phyloP scores from a whole-genome alignment of 2,888 invertebrate species.

The Synanthedon tipuliformis region DNA sequence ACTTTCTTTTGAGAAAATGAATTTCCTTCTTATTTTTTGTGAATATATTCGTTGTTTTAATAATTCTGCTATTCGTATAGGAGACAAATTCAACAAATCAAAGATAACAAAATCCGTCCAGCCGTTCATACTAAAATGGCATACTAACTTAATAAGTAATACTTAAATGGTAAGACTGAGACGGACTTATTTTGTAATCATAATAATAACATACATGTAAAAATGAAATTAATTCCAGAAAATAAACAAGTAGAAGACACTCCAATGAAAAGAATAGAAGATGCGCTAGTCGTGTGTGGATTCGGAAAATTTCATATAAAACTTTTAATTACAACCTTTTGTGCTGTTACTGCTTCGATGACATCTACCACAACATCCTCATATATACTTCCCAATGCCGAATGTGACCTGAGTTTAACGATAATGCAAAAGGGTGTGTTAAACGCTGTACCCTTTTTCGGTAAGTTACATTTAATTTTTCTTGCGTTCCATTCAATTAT shows the following conservation, averaged over 20 bases:
- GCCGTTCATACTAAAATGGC: too few relatives aligned
- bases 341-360: slow-evolving; percentile 22
- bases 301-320: slow-evolving; percentile 34
- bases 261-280: slow-evolving; percentile 34
- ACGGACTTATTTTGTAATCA: too few relatives aligned
- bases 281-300: slow-evolving; percentile 26
- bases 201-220: neutral
- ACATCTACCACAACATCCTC: slow-evolving; percentile 31
- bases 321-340: slow-evolving; percentile 24
- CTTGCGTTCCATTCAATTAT: too few relatives aligned
- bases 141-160: too few relatives aligned
- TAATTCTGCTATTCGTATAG: too few relatives aligned
- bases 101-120: too few relatives aligned
- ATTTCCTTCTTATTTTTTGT: too few relatives aligned
- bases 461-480: slow-evolving; percentile 14
- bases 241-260: slow-evolving; percentile 8
- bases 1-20: too few relatives aligned
- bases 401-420: slow-evolving; percentile 35
- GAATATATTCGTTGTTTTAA: too few relatives aligned
- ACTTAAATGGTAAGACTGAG: too few relatives aligned
- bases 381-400: slow-evolving; percentile 34
- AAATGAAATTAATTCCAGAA: slow-evolving; percentile 4
- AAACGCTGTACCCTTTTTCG: slow-evolving; percentile 36
- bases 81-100: too few relatives aligned
- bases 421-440: slow-evolving; percentile 34